Evolutionary conservation across 2,797 vertebrate genomes (phyloP).

Genomic region (Pogonophryne albipinna): DNA sequence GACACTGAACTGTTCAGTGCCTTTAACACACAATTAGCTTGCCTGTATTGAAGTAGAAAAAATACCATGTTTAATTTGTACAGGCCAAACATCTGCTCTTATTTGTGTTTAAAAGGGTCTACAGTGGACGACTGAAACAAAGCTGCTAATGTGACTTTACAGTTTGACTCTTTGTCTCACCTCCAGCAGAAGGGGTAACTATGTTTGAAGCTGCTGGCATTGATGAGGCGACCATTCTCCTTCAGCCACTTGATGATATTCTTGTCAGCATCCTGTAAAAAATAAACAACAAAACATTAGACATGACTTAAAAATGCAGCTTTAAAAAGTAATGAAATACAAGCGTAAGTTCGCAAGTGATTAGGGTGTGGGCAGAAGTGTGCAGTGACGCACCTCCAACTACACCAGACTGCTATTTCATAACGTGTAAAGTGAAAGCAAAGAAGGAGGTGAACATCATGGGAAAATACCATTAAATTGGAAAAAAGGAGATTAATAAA

Average conservation of each 20-base stretch:
- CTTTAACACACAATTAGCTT: conserved; percentile 1
- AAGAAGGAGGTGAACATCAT: not conserved
- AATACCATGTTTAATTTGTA: conserved; percentile 8
- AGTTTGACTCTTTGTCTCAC: conserved; percentile 77
- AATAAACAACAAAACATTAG: conserved; percentile 1
- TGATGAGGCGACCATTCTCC: conserved; percentile 91
- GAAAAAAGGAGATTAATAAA: too few species aligned
- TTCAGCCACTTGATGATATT: conserved; percentile 94
- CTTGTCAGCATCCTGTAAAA: conserved; percentile 94
- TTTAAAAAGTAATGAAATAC: not conserved
- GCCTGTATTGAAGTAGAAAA: not conserved
- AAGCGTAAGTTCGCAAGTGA: not conserved
- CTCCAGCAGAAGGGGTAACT: conserved; percentile 99
- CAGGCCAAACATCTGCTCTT: conserved; percentile 1
- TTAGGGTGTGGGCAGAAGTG: not conserved
- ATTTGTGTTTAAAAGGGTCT: not conserved
- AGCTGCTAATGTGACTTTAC: too few species aligned
- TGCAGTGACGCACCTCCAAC: not conserved
- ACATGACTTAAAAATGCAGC: not conserved
- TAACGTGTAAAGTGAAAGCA: not conserved
- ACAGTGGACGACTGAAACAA: not conserved
- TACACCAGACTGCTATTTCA: not conserved
- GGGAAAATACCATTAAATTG: too few species aligned
- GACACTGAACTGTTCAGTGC: conserved; percentile 1
- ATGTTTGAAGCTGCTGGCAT: conserved; percentile 89